Base-by-base conservation (phyloP, 2,888 invertebrate species). In the Saturnia japonica region DNA sequence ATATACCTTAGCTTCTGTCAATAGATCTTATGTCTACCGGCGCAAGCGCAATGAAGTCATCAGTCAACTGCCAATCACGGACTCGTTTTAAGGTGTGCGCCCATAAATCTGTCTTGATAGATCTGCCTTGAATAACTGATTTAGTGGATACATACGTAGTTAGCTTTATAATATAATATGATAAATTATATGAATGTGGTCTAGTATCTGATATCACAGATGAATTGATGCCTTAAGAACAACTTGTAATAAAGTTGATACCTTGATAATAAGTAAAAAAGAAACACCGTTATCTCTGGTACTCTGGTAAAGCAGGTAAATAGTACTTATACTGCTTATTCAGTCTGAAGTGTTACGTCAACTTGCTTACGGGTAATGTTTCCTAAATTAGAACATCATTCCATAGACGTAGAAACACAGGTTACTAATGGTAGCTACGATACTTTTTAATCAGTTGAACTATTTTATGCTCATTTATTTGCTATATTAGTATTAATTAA, bases 41-140 rank as follows among this genome's bases (percentile, higher is more conserved):
- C 68, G 68, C 74, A 62, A 60, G 28, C 72, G 76, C 74, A 74
- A 75, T 79, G 79, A 79, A 73, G 74, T 79, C 79, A 79, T 71
- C 76, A 72, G 74, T 68, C 75, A 74, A 74, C 77, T 74, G 71
- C 76, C 76, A 76, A 76, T 60, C 25, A 60, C 28, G 25, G 28
- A 60, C 57, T 14, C 3, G 57, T 60, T 60, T 77, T 77, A 74
- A 71, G 74, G 64, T 69, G 64, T 19, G 47, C 62, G 40, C n/a
- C 51, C 64, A 62, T 69, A 75, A 69, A 64, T 69, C 69, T 64
- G 40, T 28, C 57, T 8, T n/a, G 47, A 68, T 45, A 28, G 45
- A 25, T 67, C 22, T 68, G 68, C 45, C 68, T 45, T 51, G 51
- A 51, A 60, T 60, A 60, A 14, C 25, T 60, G 57, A 60, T 60